Evolutionary conservation across 1,140 invertebrate species (phyloP).

Genomic region (Ectropis grisescens): DNA sequence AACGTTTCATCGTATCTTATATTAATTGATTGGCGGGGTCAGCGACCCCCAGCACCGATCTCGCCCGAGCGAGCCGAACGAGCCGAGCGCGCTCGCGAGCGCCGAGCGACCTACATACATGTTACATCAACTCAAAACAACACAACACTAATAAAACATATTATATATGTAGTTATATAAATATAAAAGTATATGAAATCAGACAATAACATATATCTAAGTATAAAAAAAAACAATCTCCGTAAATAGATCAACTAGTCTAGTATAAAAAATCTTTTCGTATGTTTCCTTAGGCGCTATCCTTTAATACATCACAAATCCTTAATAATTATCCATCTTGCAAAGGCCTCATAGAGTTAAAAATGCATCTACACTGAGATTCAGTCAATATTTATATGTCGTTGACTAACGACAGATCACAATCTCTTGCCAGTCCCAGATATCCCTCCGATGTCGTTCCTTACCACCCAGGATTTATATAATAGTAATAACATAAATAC

Average conservation of each 20-base stretch:
- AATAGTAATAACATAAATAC: constrained; percentile 67
- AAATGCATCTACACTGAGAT: constrained; percentile 72
- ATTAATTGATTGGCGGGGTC: constrained; percentile 61
- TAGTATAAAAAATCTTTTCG: constrained; percentile 72
- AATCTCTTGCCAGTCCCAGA: constrained; percentile 65
- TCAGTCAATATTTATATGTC: constrained; percentile 71
- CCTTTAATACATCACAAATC: constrained; percentile 71
- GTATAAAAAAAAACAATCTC: constrained; percentile 72
- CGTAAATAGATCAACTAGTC: constrained; percentile 71
- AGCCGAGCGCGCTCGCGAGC: constrained; percentile 27
- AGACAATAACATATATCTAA: constrained; percentile 72
- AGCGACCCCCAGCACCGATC: constrained; percentile 57
- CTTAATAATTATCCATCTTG: constrained; percentile 69
- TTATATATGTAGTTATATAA: constrained; percentile 61
- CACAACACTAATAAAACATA: constrained; percentile 72
- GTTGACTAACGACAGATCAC: constrained; percentile 69
- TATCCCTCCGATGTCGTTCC: constrained; percentile 52
- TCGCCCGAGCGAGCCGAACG: constrained; percentile 13
- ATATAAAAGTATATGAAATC: constrained; percentile 71
- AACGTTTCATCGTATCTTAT: constrained; percentile 51
- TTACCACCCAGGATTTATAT: constrained; percentile 56
- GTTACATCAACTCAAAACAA: constrained; percentile 69
- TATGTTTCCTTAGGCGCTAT: constrained; percentile 72
- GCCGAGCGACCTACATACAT: constrained; percentile 34
- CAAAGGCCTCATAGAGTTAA: constrained; percentile 70